Evolutionary conservation across 1,140 invertebrate species (phyloP).

Genomic region (Drosophila virilis): DNA sequence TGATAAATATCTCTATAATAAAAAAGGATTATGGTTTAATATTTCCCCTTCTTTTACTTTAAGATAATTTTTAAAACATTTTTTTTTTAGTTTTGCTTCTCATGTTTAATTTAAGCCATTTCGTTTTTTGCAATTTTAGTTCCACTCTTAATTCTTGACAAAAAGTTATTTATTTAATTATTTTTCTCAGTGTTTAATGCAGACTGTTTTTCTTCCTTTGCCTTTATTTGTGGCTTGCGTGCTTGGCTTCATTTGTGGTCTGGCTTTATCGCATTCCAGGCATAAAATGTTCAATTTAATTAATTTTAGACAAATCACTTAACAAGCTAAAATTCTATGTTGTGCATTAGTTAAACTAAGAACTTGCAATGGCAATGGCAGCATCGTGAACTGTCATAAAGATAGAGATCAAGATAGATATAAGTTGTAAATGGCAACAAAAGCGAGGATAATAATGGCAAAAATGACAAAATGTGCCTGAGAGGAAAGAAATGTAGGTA

Average conservation of each 20-base stretch:
- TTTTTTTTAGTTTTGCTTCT: no score
- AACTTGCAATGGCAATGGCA: background rate
- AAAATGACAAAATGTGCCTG: no score
- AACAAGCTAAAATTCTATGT: conserved; percentile 41
- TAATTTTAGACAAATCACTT: conserved; percentile 62
- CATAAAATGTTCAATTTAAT: conserved; percentile 55
- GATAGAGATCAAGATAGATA: background rate
- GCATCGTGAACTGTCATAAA: background rate
- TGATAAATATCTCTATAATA: no score
- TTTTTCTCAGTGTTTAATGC: conserved; percentile 7
- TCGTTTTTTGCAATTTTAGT: no score
- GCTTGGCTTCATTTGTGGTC: conserved; percentile 37
- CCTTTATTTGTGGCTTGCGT: conserved; percentile 30
- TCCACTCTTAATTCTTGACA: no score
- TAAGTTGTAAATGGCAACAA: background rate
- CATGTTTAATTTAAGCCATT: no score
- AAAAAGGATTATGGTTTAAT: no score
- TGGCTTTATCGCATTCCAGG: conserved; percentile 36
- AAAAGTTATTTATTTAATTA: background rate
- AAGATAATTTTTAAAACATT: no score
- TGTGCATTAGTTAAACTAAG: conserved; percentile 15
- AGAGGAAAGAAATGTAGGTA: no score
- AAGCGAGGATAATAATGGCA: no score
- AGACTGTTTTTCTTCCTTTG: background rate
- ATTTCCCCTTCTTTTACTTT: no score